These are phyloP conservation scores for Nebria ingens DNA, from an alignment of 1,140 invertebrate species.

Conservation along the genomic window DNA sequence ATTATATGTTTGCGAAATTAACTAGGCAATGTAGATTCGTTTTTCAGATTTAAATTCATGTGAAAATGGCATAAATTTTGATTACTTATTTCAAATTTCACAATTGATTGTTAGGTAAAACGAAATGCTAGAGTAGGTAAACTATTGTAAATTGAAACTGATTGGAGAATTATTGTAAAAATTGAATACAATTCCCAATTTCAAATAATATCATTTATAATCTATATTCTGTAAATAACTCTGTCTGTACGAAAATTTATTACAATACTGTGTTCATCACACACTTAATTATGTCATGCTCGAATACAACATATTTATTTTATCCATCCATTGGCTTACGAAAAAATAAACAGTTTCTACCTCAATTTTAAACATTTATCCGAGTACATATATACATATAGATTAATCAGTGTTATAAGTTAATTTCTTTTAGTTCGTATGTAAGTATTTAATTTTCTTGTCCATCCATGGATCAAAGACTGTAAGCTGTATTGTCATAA, in stretches of 20 bases:
- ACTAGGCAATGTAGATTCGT: slow-evolving; percentile 1
- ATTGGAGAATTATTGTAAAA: background rate
- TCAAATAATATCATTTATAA: slow-evolving; percentile 2
- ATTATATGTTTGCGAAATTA: slow-evolving; percentile 3
- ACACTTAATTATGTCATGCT: background rate
- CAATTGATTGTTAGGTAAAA: slow-evolving; percentile 2
- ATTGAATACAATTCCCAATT: slow-evolving; percentile 7
- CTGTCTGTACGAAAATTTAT: background rate
- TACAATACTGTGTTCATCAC: background rate
- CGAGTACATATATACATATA: background rate
- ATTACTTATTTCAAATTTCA: background rate
- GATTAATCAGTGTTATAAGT: background rate
- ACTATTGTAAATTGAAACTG: background rate
- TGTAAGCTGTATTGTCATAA: background rate
- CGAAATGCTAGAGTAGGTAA: slow-evolving; percentile 6
- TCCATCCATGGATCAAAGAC: background rate
- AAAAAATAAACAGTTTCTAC: slow-evolving; percentile 7
- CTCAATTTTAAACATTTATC: background rate
- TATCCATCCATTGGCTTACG: background rate
- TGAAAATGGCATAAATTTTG: too few relatives aligned
- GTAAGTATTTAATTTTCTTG: background rate
- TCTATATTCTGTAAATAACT: background rate
- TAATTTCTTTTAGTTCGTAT: background rate
- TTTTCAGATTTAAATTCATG: background rate
- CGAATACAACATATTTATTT: background rate